phyloP scores from a whole-genome alignment of 2,888 invertebrate species.

The Coecobrya sp. region DNA sequence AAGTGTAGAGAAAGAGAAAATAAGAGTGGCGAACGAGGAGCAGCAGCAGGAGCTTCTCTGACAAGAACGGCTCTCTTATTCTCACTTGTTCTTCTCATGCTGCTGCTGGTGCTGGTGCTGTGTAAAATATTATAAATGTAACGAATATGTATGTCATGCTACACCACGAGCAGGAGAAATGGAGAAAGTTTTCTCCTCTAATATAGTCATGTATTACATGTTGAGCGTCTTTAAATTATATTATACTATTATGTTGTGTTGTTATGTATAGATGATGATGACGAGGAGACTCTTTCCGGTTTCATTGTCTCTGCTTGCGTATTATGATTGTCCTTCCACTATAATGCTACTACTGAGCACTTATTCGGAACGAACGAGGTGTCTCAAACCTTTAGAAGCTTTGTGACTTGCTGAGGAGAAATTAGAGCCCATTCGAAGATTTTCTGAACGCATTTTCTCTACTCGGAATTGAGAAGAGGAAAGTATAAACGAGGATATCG shows the following conservation, averaged over 20 bases:
- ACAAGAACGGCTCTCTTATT: conserved; percentile 42
- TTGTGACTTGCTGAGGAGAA: conserved; percentile 47
- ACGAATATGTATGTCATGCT: conserved; percentile 35
- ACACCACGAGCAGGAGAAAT: neutral
- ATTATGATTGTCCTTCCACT: neutral
- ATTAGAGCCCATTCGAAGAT: conserved; percentile 38
- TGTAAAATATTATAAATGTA: neutral
- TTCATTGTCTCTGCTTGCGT: neutral
- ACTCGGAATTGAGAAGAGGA: neutral
- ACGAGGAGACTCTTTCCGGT: neutral
- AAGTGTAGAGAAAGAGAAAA: conserved; percentile 75
- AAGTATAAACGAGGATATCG: neutral
- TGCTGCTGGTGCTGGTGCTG: neutral
- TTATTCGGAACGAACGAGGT: conserved; percentile 38
- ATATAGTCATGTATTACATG: conserved; percentile 34
- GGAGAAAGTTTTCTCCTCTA: conserved; percentile 5
- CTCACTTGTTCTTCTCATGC: neutral
- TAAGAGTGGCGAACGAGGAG: conserved; percentile 61
- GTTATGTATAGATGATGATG: neutral
- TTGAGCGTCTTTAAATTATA: conserved; percentile 32
- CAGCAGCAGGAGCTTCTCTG: conserved; percentile 58
- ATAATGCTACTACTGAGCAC: neutral
- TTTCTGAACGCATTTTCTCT: neutral
- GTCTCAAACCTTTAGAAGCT: conserved; percentile 57
- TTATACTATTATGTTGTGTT: conserved; percentile 7